Evolutionary conservation across 1,140 invertebrate species (phyloP).

Genomic region (Metaphire vulgaris): DNA sequence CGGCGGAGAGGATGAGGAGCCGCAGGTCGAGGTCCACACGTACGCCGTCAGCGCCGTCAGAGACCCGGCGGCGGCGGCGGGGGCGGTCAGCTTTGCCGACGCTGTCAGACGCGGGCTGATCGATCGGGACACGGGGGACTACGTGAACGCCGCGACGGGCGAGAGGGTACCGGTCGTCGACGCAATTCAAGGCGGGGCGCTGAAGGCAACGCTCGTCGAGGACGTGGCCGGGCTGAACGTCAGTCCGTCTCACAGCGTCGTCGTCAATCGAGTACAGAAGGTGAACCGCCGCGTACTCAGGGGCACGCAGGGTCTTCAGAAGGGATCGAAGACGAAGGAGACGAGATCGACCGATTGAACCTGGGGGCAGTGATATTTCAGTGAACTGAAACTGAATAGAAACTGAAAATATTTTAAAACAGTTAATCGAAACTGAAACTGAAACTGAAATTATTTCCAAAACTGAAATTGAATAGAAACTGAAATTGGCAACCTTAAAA

Average conservation of each 20-base stretch:
- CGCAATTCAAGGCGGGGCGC: conserved; percentile 23
- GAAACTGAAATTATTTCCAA: too few relatives aligned
- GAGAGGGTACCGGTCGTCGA: conserved; percentile 27
- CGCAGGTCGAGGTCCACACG: conserved; percentile 29
- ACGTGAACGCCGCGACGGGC: conserved; percentile 24
- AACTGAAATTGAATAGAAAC: too few relatives aligned
- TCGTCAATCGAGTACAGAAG: conserved; percentile 34
- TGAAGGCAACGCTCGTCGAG: conserved; percentile 35
- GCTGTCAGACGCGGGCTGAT: conserved; percentile 36
- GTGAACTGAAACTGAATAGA: too few relatives aligned
- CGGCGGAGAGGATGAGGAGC: not conserved
- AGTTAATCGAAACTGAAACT: too few relatives aligned
- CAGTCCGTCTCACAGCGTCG: conserved; percentile 45
- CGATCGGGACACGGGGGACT: conserved; percentile 40
- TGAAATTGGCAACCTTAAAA: too few relatives aligned
- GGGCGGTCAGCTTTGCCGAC: conserved; percentile 35
- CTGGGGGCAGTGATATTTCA: too few relatives aligned
- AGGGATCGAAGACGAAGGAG: too few relatives aligned
- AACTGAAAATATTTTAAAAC: too few relatives aligned
- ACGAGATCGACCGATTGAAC: too few relatives aligned
- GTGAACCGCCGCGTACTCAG: conserved; percentile 16
- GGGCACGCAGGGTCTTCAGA: conserved; percentile 38
- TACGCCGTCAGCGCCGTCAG: conserved; percentile 47
- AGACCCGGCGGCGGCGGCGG: conserved; percentile 38
- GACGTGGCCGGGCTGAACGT: conserved; percentile 42